Conservation (phyloP, 2,113 vertebrate genomes). For the Mystacornis crossleyi region DNA sequence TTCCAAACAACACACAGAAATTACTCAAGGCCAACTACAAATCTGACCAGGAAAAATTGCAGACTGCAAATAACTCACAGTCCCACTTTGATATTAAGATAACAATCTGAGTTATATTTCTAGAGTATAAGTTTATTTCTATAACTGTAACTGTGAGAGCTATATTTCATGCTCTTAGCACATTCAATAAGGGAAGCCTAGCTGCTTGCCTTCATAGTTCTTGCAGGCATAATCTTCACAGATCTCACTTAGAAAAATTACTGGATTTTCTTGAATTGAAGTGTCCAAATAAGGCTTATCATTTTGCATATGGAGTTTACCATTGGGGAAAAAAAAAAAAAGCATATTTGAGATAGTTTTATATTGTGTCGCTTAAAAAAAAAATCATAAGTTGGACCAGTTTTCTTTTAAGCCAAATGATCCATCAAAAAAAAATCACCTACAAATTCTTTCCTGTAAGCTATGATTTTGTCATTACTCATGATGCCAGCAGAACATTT, state of each 20-base stretch:
- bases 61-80: neutral
- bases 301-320: neutral
- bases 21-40: neutral
- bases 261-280: neutral
- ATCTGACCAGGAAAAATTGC: neutral
- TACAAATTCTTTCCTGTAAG: neutral
- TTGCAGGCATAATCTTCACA: neutral
- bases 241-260: neutral
- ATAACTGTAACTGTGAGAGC: neutral
- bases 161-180: neutral
- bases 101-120: neutral
- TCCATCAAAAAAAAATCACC: neutral
- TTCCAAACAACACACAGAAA: neutral
- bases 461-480: neutral
- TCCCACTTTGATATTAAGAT: neutral
- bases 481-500: neutral
- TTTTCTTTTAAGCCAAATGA: neutral
- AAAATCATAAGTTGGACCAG: neutral
- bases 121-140: neutral
- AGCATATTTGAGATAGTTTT: neutral
- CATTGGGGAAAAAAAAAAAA: neutral
- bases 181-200: neutral
- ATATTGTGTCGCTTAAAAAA: neutral
- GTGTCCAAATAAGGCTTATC: neutral
- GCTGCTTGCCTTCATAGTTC: neutral